Evolutionary conservation across 2,888 invertebrate genomes (phyloP), one percentile per base, ranked within the genome.

Genomic region (Lydus trimaculatus): DNA sequence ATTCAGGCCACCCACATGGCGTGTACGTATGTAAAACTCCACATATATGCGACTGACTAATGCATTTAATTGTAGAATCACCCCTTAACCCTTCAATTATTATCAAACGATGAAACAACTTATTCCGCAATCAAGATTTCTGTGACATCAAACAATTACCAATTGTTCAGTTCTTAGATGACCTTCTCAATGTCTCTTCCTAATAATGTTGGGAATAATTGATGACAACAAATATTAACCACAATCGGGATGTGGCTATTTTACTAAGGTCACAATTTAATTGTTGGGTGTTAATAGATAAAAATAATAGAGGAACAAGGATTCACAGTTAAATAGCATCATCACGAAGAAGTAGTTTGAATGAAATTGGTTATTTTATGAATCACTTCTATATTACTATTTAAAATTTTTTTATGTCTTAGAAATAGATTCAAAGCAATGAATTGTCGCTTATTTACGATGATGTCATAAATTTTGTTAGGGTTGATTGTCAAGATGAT

Each of bases 401-500:
- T 48, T 48, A 48, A 43, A 17, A n/a, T n/a, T n/a, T 17, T 43
- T 43, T 43, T n/a, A 48, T 20, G 48, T 48, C 11, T 48, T 48
- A 20, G 48, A 48, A 48, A 48, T 48, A 48, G 20, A 48, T 20
- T 20, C 4, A 59, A 31, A 59, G 62, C 65, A 68, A 71, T 68
- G 67, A 71, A 68, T 75, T 68, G 73, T 61, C 72, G 72, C 75
- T 78, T 78, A 76, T 79, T 73, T 75, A 76, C 75, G 76, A 76
- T 75, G 71, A 75, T 72, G 76, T 75, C 76, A 75, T 79, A 79
- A 79, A 79, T 75, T 75, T 67, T 73, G 71, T 65, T 69, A 71
- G 75, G 75, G 73, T 71, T 73, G 79, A 76, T 78, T 76, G 76
- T 76, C 76, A 74, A 73, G 64, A 60, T 71, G 68, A 74, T 70